Conservation (phyloP, 2,797 vertebrate genomes). For the Acestrorhynchus altus region DNA sequence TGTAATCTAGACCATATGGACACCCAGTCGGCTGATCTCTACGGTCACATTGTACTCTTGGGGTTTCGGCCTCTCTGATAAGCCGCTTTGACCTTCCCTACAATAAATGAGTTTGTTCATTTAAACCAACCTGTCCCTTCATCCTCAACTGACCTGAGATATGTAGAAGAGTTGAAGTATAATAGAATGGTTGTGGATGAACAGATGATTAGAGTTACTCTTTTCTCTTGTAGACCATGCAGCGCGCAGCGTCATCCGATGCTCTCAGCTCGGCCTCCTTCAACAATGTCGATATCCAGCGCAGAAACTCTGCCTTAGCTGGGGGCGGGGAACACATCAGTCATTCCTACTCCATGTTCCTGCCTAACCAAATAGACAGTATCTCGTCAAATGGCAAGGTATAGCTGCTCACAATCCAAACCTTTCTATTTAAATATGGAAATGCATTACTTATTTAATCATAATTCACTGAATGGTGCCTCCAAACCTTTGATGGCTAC, state of each 20-base stretch:
- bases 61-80: conserved; percentile 20
- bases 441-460: no score
- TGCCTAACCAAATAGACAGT: conserved; percentile 70
- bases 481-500: no score
- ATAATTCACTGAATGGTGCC: no score
- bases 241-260: conserved; percentile 73
- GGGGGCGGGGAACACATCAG: conserved; percentile 63
- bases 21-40: background rate
- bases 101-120: conserved; percentile 35
- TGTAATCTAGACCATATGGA: conserved; percentile 37
- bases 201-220: background rate
- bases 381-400: conserved; percentile 76
- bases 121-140: background rate
- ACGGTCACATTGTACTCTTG: conserved; percentile 5
- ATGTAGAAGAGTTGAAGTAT: background rate
- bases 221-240: conserved; percentile 69
- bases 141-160: background rate
- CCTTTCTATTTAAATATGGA: no score
- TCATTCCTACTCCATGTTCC: conserved; percentile 78
- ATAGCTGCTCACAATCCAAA: conserved; percentile 28
- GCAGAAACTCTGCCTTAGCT: conserved; percentile 42
- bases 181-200: background rate
- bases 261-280: conserved; percentile 63
- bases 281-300: conserved; percentile 44
- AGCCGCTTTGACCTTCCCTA: background rate